Conservation (phyloP, 2,113 vertebrate genomes). For the Ailurus styani region DNA sequence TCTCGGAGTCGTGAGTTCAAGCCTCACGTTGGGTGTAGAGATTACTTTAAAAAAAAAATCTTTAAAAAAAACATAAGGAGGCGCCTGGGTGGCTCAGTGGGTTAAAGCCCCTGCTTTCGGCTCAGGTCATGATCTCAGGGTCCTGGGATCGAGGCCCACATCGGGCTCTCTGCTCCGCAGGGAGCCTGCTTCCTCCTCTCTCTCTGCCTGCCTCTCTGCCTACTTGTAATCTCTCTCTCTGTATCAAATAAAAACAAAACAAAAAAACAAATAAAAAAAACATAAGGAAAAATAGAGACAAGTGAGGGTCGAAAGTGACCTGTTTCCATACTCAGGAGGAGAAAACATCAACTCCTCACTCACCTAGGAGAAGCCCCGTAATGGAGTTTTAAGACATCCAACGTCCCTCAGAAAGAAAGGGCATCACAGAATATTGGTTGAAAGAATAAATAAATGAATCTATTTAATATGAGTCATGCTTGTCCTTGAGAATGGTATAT, state of each 20-base stretch:
- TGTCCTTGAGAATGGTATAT: neutral
- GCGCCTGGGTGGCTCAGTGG: too few species aligned
- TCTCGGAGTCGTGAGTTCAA: neutral
- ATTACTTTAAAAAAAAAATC: neutral
- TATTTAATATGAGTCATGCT: neutral
- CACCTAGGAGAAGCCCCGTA: neutral
- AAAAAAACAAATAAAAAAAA: neutral
- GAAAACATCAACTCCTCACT: neutral
- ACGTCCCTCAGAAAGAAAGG: slow-evolving; percentile 4
- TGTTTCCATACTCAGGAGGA: neutral
- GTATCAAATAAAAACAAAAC: too few species aligned
- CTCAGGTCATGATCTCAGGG: too few species aligned
- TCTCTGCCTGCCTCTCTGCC: too few species aligned
- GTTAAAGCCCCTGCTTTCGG: too few species aligned
- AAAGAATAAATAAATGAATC: neutral
- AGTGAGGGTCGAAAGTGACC: neutral
- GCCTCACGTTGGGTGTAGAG: neutral
- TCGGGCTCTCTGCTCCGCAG: too few species aligned
- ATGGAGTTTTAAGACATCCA: neutral
- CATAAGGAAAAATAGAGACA: neutral
- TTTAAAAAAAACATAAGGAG: too few species aligned
- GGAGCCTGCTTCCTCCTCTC: too few species aligned
- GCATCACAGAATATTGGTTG: slow-evolving; percentile 10
- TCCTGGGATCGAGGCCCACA: too few species aligned
- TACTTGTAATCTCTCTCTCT: too few species aligned